Evolutionary conservation across 2,113 vertebrate genomes (phyloP).

Genomic region (Lagenorhynchus albirostris): DNA sequence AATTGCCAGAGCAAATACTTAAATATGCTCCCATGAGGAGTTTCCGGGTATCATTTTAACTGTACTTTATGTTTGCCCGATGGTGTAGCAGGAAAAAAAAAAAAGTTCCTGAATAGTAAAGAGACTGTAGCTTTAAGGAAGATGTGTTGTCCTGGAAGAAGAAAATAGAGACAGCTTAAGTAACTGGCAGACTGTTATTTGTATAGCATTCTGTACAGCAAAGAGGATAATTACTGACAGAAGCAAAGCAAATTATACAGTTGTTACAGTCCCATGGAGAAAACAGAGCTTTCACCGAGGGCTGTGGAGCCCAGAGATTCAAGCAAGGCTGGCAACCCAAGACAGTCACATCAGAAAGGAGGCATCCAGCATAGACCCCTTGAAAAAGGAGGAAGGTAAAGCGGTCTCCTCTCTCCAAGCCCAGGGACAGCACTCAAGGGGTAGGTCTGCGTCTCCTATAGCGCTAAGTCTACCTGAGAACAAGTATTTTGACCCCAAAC

Average conservation of each 20-base stretch:
- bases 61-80: background rate
- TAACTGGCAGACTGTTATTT: background rate
- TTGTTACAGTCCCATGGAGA: background rate
- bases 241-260: no score
- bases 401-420: background rate
- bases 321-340: background rate
- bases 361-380: background rate
- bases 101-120: background rate
- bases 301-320: background rate
- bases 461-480: background rate
- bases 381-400: background rate
- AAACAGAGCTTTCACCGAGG: background rate
- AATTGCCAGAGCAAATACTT: background rate
- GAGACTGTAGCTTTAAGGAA: background rate
- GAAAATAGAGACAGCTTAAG: background rate
- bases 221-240: background rate
- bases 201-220: background rate
- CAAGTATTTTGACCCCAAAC: background rate
- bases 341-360: background rate
- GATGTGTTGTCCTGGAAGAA: background rate
- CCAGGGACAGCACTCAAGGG: background rate
- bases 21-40: background rate
- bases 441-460: background rate
- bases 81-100: no score
- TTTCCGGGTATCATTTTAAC: background rate